Base-by-base conservation (phyloP, 2,113 vertebrate genomes). In the Cyanistes caeruleus region DNA sequence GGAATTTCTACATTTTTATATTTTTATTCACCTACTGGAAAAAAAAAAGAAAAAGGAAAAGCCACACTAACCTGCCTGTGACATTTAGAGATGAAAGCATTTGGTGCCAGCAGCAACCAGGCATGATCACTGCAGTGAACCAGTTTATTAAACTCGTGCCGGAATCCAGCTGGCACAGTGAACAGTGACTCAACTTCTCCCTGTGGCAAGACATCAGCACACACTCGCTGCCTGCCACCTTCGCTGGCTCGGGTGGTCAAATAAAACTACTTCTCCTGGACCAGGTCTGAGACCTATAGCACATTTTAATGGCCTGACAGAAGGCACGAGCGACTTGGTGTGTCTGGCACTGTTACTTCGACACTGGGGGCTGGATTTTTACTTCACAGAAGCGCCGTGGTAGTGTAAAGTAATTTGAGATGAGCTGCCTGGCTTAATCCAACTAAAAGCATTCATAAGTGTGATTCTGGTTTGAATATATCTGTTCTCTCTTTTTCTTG, bases 111-210 rank as follows among this genome's bases (percentile, higher is more conserved):
- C 33, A 81, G 30, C 48, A 39, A 56, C 39, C 72, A 69, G 80
- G 84, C 93, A 59, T 84, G 89, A 86, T 78, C 31, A 25, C 58
- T 87, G 64, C 72, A 43, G 72, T 67, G 79, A 91, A 91, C 79
- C 43, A 81, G 78, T 90, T 79, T 73, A 64, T 91, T 95, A 96
- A 93, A 67, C 31, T 68, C 0, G 1, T 3, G 1, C n/a, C 24
- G 11, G 84, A 81, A 39, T 97, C 95, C 96, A 97, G 92, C 96
- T 98, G 96, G 94, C 91, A 15, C 1, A 3, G 41, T 10, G 7
- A 46, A 14, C 11, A n/a, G 70, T 98, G 97, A 98, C 91, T 98
- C 96, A 98, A 87, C 49, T 85, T 91, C 94, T 94, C 72, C 73
- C 22, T 1, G 31, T 15, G 44, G 74, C 85, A 91, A 64, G 58